Evolutionary conservation across 2,113 vertebrate species (phyloP).

Genomic region (Chaetops frenatus): DNA sequence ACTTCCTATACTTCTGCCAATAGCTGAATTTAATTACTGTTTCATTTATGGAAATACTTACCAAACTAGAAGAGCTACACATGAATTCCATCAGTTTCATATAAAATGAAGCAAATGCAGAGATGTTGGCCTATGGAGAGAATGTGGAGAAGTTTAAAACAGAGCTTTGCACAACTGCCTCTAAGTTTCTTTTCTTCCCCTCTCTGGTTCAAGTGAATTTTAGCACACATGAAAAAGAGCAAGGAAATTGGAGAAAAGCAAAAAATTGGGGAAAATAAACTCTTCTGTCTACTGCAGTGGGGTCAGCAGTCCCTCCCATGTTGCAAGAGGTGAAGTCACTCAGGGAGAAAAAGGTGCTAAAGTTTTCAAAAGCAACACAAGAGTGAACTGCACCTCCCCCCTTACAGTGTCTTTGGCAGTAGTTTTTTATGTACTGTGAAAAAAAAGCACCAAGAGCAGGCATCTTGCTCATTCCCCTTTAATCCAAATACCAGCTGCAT

Average conservation of each 20-base stretch:
- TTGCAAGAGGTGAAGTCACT: background rate
- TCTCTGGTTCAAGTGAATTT: background rate
- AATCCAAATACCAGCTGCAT: background rate
- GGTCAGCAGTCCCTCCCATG: background rate
- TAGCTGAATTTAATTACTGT: conserved; percentile 36
- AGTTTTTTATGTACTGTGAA: too few relatives aligned
- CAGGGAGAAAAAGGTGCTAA: background rate
- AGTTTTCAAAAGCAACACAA: background rate
- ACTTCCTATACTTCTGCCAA: conserved; percentile 20
- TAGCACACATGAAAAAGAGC: background rate
- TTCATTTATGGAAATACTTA: conserved; percentile 55
- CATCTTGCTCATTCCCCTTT: background rate
- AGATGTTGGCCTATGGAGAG: background rate
- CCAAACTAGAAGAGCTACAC: conserved; percentile 2
- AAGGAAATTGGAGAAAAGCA: background rate
- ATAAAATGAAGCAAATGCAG: background rate
- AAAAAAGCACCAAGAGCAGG: background rate
- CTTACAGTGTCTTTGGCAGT: background rate
- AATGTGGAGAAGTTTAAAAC: background rate
- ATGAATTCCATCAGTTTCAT: background rate
- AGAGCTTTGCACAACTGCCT: background rate
- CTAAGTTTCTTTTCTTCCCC: background rate
- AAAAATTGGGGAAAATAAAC: background rate
- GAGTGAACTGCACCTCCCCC: background rate
- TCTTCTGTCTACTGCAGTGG: background rate